Evolutionary conservation across 2,113 vertebrate species (phyloP), one percentile per base, ranked within the genome.

Genomic region (Arothron firmamentum): DNA sequence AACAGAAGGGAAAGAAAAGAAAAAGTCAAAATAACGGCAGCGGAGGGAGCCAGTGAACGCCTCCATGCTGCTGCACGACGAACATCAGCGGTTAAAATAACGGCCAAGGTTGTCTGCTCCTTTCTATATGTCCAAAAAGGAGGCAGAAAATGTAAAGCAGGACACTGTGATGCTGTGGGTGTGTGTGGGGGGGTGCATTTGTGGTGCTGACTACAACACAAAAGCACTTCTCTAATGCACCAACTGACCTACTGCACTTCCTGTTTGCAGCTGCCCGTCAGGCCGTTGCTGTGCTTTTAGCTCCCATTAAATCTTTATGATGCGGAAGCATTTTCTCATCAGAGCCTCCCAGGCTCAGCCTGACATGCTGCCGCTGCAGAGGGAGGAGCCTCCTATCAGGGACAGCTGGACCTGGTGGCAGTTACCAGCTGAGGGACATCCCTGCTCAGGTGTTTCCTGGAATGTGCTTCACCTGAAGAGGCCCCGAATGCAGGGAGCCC

Each of bases 211-310:
- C 64, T 57, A 10, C 62, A 71, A 74, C 67, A 73, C 70, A 65
- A 82, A 79, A 85, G 83, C 74, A 76, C 81, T 78, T 64, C 59
- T 75, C 79, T 54, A 59, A 59, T 62, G 31, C 56, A 57, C 74
- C 49, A 79, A 62, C 68, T 15, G 21, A 21, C 50, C 50, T 5
- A 58, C 65, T 38, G 50, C 47, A 67, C 80, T 80, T 81, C 80
- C 79, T 77, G 71, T 84, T 89, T 82, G 88, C 83, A 89, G 86
- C 80, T 79, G 77, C 80, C 84, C 72, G 82, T 58, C 61, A 67
- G 56, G 63, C 63, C 15, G 54, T 58, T 63, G 65, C 43, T 50
- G 48, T 62, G 84, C 87, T 89, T 88, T 90, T 88, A 89, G 82
- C 59, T 82, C 69, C 72, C 85, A 83, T 86, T 67, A 84, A 65